These are phyloP conservation scores for Hyperoplus lanceolatus DNA, from an alignment of 2,797 vertebrate species.

Conservation along the genomic window DNA sequence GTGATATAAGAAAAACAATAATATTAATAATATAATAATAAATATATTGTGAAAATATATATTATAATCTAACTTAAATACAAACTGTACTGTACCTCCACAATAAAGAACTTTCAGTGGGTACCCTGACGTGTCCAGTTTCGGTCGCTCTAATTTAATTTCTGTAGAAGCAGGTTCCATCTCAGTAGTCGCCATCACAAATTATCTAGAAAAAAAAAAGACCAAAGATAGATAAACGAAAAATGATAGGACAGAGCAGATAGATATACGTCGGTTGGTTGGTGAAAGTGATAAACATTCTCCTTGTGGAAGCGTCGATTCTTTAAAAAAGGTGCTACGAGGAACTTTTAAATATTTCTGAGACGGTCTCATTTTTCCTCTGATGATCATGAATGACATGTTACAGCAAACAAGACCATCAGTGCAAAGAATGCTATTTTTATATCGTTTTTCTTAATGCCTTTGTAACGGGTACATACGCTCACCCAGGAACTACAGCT, in stretches of 20 bases:
- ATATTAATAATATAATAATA: no score
- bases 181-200: constrained; percentile 92
- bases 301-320: no score
- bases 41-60: background rate
- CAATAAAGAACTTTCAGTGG: constrained; percentile 97
- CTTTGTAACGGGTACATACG: no score
- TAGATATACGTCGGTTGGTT: background rate
- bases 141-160: constrained; percentile 86
- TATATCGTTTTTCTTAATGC: no score
- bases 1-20: no score
- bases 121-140: constrained; percentile 84
- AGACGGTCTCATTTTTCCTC: no score
- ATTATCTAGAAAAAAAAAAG: constrained; percentile 54
- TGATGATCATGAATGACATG: no score
- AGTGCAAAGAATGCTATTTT: no score
- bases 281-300: background rate
- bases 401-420: no score
- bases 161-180: constrained; percentile 89
- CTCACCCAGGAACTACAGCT: no score
- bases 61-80: background rate
- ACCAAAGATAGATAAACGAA: background rate
- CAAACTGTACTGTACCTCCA: constrained; percentile 86
- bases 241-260: background rate
- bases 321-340: no score
- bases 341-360: no score